Percentiles rank a stretch among this genome's conserved stretches.
These are phyloP conservation scores for Mermis nigrescens DNA, from an alignment of 2,888 invertebrate genomes.

Conservation along the genomic window DNA sequence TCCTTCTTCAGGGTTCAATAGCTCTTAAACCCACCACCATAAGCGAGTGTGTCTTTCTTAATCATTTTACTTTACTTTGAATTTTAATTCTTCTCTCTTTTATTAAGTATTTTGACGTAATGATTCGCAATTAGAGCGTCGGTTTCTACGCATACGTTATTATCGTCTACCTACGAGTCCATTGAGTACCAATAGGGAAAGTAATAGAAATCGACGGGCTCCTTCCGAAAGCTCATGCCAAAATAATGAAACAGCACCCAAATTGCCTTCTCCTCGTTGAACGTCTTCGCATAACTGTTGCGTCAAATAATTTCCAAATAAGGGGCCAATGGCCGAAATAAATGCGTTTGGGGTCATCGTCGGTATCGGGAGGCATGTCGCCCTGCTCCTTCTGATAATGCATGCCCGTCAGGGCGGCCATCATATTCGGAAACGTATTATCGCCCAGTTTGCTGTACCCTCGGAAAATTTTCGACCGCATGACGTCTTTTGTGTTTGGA, in stretches of 20 bases:
- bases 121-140: too few species aligned
- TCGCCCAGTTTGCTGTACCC: slow-evolving; percentile 1
- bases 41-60: too few species aligned
- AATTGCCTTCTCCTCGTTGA: slow-evolving; percentile 8
- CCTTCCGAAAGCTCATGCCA: slow-evolving; percentile 2
- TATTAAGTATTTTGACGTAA: too few species aligned
- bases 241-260: slow-evolving; percentile 9
- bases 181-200: not conserved
- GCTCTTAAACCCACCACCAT: too few species aligned
- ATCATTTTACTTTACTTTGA: too few species aligned
- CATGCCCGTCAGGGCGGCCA: slow-evolving; percentile 5
- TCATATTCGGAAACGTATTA: slow-evolving; percentile 11
- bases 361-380: slow-evolving; percentile 1
- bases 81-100: too few species aligned
- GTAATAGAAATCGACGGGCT: slow-evolving; percentile 6
- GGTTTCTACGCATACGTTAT: too few species aligned
- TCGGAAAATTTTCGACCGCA: not conserved
- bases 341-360: slow-evolving; percentile 1
- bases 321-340: slow-evolving; percentile 5
- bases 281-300: slow-evolving; percentile 3
- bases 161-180: too few species aligned
- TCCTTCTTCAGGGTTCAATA: too few species aligned
- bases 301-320: slow-evolving; percentile 6
- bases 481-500: not conserved
- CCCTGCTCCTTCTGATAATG: not conserved